Evolutionary conservation across 2,797 vertebrate genomes (phyloP), one percentile per base, ranked within the genome.

Genomic region (Petrocephalus schoutedeni): DNA sequence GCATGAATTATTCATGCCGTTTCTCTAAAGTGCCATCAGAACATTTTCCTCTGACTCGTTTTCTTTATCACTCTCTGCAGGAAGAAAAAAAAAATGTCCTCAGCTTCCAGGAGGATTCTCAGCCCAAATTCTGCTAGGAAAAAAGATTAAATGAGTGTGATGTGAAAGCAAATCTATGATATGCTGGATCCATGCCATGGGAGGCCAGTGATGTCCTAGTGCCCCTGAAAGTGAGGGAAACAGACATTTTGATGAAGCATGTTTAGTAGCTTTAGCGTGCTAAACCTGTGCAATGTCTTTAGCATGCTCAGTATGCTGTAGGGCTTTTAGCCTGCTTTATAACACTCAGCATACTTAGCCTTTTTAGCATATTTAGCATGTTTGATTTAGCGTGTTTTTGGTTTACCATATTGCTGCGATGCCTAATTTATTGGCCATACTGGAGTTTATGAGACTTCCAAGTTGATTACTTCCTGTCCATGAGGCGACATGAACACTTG

Each of bases 31-130:
- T 58, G 84, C 84, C 84, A 36, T 86, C 54, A 36, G 54, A 32
- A 59, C 56, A 59, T 58, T 58, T 58, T 58, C 84, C 51, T 85
- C 54, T 3, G 28, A 58, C 23, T 58, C 84, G 23, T n/a, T 86
- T 86, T 86, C 84, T 58, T 86, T 56, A 86, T 58, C 84, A 58
- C 84, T n/a, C 84, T 59, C 84, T 86, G 32, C 54, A 59, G 56
- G 45, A 36, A 19, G 36, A 85, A 71, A 54, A 85, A 86, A 58
- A 41, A 59, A 59, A 12, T 12, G 45, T 58, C 84, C 23, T n/a
- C 53, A 41, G 84, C 84, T 86, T 36, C 84, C 32, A 86, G 56
- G 21, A 54, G 14, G 54, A 58, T 58, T 58, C 28, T 86, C 84
- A 86, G 56, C 12, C 53, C 56, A 86, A 58, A 58, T 59, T 86